Evolutionary conservation across 2,113 vertebrate genomes (phyloP).

Genomic region (Chloropsis cyanopogon): DNA sequence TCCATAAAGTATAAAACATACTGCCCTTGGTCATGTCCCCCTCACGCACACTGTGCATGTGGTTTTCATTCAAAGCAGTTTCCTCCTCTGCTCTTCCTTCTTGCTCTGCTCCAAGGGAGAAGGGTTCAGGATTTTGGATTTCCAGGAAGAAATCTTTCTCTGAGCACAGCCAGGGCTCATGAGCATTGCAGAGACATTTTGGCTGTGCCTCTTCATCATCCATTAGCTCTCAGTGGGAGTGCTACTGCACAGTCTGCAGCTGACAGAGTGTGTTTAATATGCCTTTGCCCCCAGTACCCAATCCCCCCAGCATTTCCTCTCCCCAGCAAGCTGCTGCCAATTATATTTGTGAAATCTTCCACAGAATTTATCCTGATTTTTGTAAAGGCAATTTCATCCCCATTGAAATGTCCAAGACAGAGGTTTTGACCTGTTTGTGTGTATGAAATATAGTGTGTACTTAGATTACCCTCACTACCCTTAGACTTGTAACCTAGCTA

Average conservation of each 20-base stretch:
- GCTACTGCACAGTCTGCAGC: not conserved
- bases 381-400: not conserved
- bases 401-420: not conserved
- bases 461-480: not conserved
- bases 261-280: constrained; percentile 18
- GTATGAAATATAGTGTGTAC: not conserved
- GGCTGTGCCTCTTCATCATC: not conserved
- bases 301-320: not conserved
- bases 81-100: not conserved
- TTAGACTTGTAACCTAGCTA: not conserved
- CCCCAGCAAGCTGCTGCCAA: constrained; percentile 12
- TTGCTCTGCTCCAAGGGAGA: not conserved
- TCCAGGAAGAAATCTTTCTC: not conserved
- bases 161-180: not conserved
- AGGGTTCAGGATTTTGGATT: not conserved
- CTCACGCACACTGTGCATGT: not conserved
- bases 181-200: not conserved
- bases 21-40: not conserved
- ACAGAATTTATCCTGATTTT: not conserved
- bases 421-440: not conserved
- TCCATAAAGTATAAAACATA: not conserved
- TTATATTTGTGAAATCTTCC: constrained; percentile 12
- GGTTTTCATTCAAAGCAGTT: constrained; percentile 1
- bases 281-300: not conserved
- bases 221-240: constrained; percentile 24